Base-by-base conservation (phyloP, 2,888 invertebrate genomes). In the Eristalinus aeneus region DNA sequence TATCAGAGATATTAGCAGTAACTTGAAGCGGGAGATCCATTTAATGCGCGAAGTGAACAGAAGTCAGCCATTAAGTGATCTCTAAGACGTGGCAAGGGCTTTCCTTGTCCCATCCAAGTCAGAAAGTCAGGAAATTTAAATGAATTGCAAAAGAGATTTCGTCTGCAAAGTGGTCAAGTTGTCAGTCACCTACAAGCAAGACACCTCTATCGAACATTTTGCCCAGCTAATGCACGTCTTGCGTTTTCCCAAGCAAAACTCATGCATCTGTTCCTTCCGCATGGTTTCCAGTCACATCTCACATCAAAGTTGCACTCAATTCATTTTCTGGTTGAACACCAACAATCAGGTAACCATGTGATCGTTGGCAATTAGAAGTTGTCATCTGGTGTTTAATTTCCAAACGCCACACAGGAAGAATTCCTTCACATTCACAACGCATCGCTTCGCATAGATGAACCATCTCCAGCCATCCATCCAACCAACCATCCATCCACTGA, bases 371-470 rank as follows among this genome's bases (percentile, higher is more conserved):
- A 82, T 82, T 72, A 61, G 68, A 27, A 67, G 61, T 76, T 56
- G 72, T 76, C 71, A 71, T 65, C 81, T 65, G 76, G 71, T 82
- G 65, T 82, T 67, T 61, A 71, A 74, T 79, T 71, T 67, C 74
- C 65, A 71, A 75, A 80, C 75, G 60, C 79, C 80, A 81, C 85
- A 81, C 75, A 79, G 67, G 76, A 11, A 27, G 67, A 76, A 81
- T 85, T 81, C 74, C 12, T 65, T 10, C 39, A 39, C 10, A 31
- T 61, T 5, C 27, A 5, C 27, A 27, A 3, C 27, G 27, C 27
- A 27, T 27, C 27, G 27, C 27, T 3, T 68, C 20, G 65, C n/a
- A 58, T 72, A 67, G 78, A 79, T 79, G 16, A 64, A 71, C 56
- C 61, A 68, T 53, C 64, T 16, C 22, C 61, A 46, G 11, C 69